A percentile compares a stretch with the other conserved stretches of the same genome.
These are phyloP conservation scores for Lamprotornis superbus DNA, from an alignment of 2,113 vertebrate genomes.

Conservation along the genomic window DNA sequence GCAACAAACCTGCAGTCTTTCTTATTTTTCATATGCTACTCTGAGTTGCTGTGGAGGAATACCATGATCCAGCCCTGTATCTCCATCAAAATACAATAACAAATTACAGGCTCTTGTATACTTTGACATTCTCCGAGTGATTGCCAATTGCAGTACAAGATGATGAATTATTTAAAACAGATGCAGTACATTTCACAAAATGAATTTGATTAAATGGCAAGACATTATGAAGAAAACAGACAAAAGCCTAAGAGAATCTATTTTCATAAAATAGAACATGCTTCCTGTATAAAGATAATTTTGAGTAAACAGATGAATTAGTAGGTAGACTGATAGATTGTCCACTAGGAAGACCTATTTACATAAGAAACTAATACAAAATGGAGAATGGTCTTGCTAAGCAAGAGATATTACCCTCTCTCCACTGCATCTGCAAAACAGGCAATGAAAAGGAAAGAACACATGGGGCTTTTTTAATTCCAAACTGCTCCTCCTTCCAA, in stretches of 20 bases:
- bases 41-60: background rate
- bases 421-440: background rate
- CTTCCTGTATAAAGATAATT: background rate
- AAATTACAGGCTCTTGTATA: background rate
- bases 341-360: background rate
- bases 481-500: background rate
- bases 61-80: background rate
- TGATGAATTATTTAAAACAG: slow-evolving; percentile 47
- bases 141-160: background rate
- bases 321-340: background rate
- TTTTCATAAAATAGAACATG: background rate
- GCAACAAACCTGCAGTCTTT: background rate
- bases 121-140: background rate
- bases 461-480: background rate
- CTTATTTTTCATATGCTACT: background rate
- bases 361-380: background rate
- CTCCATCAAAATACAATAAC: background rate
- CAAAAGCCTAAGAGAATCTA: slow-evolving; percentile 18
- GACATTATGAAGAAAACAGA: slow-evolving; percentile 24
- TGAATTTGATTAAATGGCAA: slow-evolving; percentile 12
- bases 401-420: background rate
- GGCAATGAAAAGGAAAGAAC: background rate
- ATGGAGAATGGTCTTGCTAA: background rate
- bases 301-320: slow-evolving; percentile 2
- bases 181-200: slow-evolving; percentile 12